Evolutionary conservation across 2,797 vertebrate genomes (phyloP), one percentile per base, ranked within the genome.

Genomic region (Rhabdophis nuchalis): DNA sequence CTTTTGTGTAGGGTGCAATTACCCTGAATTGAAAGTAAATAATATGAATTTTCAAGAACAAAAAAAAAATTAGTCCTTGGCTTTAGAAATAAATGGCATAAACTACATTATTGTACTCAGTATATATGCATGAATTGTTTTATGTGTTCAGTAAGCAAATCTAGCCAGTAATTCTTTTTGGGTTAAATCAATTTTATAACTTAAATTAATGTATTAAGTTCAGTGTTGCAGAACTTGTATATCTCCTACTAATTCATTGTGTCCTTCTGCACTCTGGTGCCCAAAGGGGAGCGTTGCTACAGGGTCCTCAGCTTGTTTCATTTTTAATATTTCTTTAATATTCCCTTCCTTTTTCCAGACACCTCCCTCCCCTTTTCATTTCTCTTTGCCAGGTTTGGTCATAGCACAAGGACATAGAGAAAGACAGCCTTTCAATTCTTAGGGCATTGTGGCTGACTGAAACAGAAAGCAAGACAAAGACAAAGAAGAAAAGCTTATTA

Each of bases 401-500:
- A 20, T 92, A 87, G 96, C 94, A 96, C 97, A 98, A 97, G 97
- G 97, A 97, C 97, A 94, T 95, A 96, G 95, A 89, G 96, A 97
- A 96, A 98, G 96, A 96, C 97, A 96, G 97, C 97, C 96, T 97
- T 97, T 96, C 96, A 95, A 96, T 97, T 97, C 96, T 97, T 95
- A 0, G 2, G 94, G 95, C 96, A 97, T 97, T 97, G 96, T 97
- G 96, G 95, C 95, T 64, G 95, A 97, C 97, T 98, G 97, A 97
- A 98, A 97, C 94, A 96, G 95, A 97, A 97, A 97, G 94, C 96
- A 97, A 97, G 96, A 98, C 97, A 98, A 98, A 97, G 97, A 94
- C 96, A 64, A 90, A 94, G 95, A 97, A 97, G 97, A 97, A 97
- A 97, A 97, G 97, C 97, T 97, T 97, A 97, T 98, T 98, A 97